These are phyloP conservation scores for Arenaria interpres DNA, from an alignment of 2,113 vertebrate genomes.

Conservation along the genomic window DNA sequence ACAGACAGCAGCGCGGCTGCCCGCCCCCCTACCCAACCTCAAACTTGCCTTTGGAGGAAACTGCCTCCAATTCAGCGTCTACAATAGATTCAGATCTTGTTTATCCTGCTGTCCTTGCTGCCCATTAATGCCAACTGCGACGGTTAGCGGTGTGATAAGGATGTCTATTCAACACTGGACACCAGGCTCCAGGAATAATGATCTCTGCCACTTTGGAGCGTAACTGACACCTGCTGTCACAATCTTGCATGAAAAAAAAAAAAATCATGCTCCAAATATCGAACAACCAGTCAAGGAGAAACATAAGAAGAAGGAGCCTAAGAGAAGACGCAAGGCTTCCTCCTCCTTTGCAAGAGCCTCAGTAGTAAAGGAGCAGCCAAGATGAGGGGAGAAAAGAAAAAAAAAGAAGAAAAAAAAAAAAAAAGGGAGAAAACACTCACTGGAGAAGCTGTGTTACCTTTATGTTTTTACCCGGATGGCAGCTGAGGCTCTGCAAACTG, in stretches of 20 bases:
- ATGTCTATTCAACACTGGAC: background rate
- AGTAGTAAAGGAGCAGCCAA: background rate
- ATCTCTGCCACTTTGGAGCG: background rate
- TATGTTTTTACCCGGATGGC: background rate
- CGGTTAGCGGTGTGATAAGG: background rate
- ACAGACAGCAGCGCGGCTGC: background rate
- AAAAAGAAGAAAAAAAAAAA: background rate
- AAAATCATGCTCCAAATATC: background rate
- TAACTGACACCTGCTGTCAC: conserved; percentile 45
- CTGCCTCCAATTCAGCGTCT: background rate
- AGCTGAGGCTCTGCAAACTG: background rate
- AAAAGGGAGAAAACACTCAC: background rate
- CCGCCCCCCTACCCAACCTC: background rate
- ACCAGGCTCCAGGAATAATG: conserved; percentile 2
- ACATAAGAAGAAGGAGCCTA: background rate
- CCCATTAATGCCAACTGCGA: conserved; percentile 20
- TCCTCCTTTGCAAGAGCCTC: background rate
- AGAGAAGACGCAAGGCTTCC: background rate
- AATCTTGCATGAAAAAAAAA: background rate
- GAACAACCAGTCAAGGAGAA: background rate
- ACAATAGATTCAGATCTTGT: background rate
- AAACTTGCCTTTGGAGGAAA: background rate
- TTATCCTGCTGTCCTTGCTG: background rate
- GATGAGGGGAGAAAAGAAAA: background rate
- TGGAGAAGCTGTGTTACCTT: background rate